Evolutionary conservation across 1,140 invertebrate genomes (phyloP).

Genomic region (Fopius arisanus): DNA sequence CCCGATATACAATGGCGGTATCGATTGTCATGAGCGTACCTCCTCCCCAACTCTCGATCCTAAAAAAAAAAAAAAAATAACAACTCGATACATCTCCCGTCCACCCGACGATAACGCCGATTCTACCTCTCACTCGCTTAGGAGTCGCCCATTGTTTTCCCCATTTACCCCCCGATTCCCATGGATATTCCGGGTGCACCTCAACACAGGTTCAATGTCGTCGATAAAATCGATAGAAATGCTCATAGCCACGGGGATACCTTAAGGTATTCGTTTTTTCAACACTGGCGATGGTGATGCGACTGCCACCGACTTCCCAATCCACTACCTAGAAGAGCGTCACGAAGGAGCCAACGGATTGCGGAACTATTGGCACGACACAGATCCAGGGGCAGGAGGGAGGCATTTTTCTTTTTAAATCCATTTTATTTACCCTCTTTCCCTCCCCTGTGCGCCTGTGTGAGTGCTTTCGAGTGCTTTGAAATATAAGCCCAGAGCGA

Average conservation of each 20-base stretch:
- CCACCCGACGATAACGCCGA: background rate
- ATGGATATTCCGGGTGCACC: background rate
- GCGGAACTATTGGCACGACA: slow-evolving; percentile 32
- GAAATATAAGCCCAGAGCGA: slow-evolving; percentile 7
- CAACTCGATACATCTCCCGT: background rate
- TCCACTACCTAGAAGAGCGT: slow-evolving; percentile 10
- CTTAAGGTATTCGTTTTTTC: background rate
- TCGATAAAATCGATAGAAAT: slow-evolving; percentile 10
- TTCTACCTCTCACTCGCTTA: background rate
- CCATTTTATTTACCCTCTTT: background rate
- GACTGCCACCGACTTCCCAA: background rate
- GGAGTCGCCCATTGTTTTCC: background rate
- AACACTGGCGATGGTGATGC: background rate
- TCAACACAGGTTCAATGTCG: background rate
- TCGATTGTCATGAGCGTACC: slow-evolving; percentile 29
- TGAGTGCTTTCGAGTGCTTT: background rate
- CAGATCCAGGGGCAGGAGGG: slow-evolving; percentile 1
- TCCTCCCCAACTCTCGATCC: background rate
- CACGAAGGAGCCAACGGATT: slow-evolving; percentile 28
- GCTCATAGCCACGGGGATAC: background rate
- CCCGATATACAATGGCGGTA: slow-evolving; percentile 15
- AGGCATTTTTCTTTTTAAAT: background rate
- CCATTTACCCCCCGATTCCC: background rate
- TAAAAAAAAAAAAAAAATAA: too few relatives aligned
- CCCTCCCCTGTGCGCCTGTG: background rate